Conservation (phyloP, 2,797 vertebrate species). For the Lates japonicus region DNA sequence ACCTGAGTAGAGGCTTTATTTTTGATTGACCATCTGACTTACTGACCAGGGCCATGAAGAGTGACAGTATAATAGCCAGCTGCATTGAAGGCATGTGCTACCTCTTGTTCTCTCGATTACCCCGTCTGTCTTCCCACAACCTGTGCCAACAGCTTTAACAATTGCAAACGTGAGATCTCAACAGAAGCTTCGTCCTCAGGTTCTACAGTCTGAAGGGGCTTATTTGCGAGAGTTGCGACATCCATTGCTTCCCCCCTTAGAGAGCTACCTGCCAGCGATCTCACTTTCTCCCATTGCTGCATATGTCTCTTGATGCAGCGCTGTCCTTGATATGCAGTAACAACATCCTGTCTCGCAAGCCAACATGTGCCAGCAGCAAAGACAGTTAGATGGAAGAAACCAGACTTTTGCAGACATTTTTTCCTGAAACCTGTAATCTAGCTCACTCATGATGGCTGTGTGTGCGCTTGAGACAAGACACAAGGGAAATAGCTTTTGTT, state of each 20-base stretch:
- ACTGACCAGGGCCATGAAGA: conserved; percentile 1
- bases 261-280: conserved; percentile 62
- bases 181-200: conserved; percentile 22
- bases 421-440: conserved; percentile 57
- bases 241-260: conserved; percentile 40
- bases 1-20: not conserved
- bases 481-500: conserved; percentile 52
- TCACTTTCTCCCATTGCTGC: conserved; percentile 32
- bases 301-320: conserved; percentile 50
- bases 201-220: conserved; percentile 38
- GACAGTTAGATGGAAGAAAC: conserved; percentile 54
- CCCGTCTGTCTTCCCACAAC: conserved; percentile 37
- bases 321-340: conserved; percentile 53
- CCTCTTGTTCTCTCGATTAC: conserved; percentile 13
- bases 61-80: conserved; percentile 37
- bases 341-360: conserved; percentile 42
- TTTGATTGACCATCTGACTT: conserved; percentile 26
- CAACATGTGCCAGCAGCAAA: conserved; percentile 43
- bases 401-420: conserved; percentile 5
- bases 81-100: conserved; percentile 3
- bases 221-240: conserved; percentile 41
- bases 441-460: conserved; percentile 28
- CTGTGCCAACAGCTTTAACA: conserved; percentile 35
- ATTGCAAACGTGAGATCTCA: conserved; percentile 43
- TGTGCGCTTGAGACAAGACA: conserved; percentile 23